These are phyloP conservation scores for Balearica regulorum DNA, from an alignment of 2,797 vertebrate species.

Conservation along the genomic window DNA sequence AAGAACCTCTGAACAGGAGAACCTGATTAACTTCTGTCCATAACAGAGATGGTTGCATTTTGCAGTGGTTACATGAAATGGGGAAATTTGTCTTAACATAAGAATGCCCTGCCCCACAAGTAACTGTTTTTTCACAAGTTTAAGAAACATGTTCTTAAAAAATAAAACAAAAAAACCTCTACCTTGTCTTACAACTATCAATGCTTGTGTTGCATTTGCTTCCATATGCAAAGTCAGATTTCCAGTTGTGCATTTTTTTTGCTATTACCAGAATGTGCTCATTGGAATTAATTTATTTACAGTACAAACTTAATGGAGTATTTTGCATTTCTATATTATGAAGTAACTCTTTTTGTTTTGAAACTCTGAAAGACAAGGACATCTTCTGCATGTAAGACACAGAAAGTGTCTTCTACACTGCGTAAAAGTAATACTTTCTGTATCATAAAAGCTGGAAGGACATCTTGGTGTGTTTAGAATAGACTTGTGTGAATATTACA, in stretches of 20 bases:
- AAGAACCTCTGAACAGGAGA: neutral
- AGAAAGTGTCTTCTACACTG: neutral
- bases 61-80: neutral
- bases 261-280: neutral
- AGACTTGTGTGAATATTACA: neutral
- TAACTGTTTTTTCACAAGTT: neutral
- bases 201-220: neutral
- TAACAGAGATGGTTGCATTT: neutral
- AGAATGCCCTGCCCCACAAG: neutral
- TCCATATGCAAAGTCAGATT: neutral
- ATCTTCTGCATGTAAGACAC: neutral
- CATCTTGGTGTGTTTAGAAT: neutral
- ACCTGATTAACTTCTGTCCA: neutral
- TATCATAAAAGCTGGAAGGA: neutral
- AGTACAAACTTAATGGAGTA: neutral
- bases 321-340: neutral
- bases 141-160: neutral
- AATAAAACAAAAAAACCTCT: too few relatives aligned
- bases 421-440: rapidly evolving
- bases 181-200: neutral
- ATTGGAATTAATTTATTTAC: neutral
- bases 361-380: neutral
- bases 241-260: neutral
- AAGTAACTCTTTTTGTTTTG: neutral
- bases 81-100: neutral